Evolutionary conservation across 2,888 invertebrate species (phyloP).

Genomic region (Pseudococcus jackbeardsleyi): DNA sequence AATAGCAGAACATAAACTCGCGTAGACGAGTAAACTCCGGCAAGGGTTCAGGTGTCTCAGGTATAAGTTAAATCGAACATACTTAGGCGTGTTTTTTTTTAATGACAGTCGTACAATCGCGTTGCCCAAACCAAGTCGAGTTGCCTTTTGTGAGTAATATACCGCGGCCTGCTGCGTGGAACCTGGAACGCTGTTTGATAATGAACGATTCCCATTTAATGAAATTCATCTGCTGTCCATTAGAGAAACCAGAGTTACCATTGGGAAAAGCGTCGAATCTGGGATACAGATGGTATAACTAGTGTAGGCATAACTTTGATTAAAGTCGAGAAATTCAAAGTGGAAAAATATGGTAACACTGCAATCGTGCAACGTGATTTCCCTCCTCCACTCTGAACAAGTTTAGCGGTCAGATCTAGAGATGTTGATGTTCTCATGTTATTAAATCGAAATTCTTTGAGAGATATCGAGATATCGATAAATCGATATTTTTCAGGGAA

Average conservation of each 20-base stretch:
- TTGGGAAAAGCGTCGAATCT: not conserved
- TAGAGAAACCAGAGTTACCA: constrained; percentile 17
- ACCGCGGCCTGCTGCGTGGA: not conserved
- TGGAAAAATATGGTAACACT: too few species aligned
- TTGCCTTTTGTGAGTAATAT: constrained; percentile 27
- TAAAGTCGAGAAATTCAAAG: too few species aligned
- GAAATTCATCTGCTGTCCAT: constrained; percentile 19
- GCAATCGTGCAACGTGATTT: too few species aligned
- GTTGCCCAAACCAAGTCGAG: constrained; percentile 23
- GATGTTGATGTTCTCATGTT: too few species aligned
- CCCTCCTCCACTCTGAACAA: too few species aligned
- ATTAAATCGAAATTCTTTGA: too few species aligned
- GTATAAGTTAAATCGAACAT: constrained; percentile 46
- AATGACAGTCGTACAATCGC: constrained; percentile 35
- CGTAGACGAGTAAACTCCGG: constrained; percentile 33
- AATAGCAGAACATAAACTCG: constrained; percentile 51
- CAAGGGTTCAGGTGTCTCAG: constrained; percentile 59
- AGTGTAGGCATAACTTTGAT: too few species aligned
- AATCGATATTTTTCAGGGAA: too few species aligned
- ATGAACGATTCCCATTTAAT: constrained; percentile 16
- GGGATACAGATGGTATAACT: too few species aligned
- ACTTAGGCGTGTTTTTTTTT: constrained; percentile 44
- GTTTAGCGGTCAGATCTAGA: too few species aligned
- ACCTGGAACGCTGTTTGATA: not conserved
- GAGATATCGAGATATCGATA: too few species aligned